phyloP scores from a whole-genome alignment of 2,113 vertebrate species.

The Halcyon senegalensis region DNA sequence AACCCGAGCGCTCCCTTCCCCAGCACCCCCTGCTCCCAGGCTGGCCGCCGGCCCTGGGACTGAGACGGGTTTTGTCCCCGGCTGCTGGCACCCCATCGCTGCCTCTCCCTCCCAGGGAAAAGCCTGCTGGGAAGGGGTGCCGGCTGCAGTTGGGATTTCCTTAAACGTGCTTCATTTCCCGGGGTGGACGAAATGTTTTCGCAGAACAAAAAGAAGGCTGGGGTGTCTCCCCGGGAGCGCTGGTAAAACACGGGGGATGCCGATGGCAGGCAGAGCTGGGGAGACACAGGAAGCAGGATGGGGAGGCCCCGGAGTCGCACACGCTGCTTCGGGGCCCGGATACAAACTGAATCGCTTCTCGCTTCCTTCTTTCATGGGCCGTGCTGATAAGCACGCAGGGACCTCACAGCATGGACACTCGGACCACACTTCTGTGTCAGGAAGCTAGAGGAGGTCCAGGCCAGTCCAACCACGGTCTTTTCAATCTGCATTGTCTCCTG shows the following conservation, averaged over 20 bases:
- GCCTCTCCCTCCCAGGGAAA: neutral
- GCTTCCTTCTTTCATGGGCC: neutral
- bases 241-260: accelerated
- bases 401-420: neutral
- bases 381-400: neutral
- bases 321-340: neutral
- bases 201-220: neutral
- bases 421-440: accelerated
- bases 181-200: accelerated
- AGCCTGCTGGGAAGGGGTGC: neutral
- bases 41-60: neutral
- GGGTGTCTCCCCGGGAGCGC: neutral
- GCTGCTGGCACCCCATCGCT: accelerated
- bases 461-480: neutral
- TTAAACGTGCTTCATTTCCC: accelerated
- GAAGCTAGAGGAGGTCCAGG: neutral
- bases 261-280: accelerated
- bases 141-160: neutral
- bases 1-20: neutral
- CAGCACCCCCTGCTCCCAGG: accelerated
- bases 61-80: accelerated
- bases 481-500: neutral
- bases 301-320: neutral
- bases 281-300: neutral
- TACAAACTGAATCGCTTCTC: neutral